Conservation (phyloP, 2,888 invertebrate species). For the Cryptocephalus primarius region DNA sequence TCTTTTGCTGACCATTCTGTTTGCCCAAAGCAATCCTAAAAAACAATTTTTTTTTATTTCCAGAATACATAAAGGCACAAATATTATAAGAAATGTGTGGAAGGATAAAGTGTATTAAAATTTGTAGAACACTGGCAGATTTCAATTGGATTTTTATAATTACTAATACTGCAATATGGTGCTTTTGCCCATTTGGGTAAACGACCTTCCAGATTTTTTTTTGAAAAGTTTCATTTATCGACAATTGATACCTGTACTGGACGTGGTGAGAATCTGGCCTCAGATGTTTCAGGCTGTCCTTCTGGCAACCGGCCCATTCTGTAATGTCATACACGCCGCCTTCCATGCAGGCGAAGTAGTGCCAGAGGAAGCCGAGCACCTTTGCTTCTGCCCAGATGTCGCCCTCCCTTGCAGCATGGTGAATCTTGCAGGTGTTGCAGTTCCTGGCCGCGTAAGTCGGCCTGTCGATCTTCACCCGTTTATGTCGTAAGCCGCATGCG, state of each 20-base stretch:
- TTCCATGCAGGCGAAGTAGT: constrained; percentile 95
- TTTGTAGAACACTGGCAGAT: too few species aligned
- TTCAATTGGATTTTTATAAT: too few species aligned
- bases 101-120: too few species aligned
- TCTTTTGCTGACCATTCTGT: constrained; percentile 33
- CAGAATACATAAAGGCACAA: neutral
- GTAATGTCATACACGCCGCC: constrained; percentile 92
- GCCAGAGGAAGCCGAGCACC: constrained; percentile 79
- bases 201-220: too few species aligned
- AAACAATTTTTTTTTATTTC: neutral
- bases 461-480: constrained; percentile 72
- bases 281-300: constrained; percentile 64
- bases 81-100: neutral
- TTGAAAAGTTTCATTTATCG: too few species aligned
- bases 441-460: constrained; percentile 87
- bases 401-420: constrained; percentile 86
- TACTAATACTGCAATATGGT: too few species aligned
- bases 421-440: constrained; percentile 81
- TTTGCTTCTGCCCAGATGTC: constrained; percentile 92
- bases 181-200: too few species aligned
- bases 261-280: constrained; percentile 87
- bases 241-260: constrained; percentile 47
- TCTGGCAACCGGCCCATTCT: constrained; percentile 94
- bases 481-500: constrained; percentile 84
- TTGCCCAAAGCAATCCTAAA: constrained; percentile 59